Evolutionary conservation across 1,140 invertebrate genomes (phyloP), one percentile per base, ranked within the genome.

Genomic region (Drosophila melanogaster): DNA sequence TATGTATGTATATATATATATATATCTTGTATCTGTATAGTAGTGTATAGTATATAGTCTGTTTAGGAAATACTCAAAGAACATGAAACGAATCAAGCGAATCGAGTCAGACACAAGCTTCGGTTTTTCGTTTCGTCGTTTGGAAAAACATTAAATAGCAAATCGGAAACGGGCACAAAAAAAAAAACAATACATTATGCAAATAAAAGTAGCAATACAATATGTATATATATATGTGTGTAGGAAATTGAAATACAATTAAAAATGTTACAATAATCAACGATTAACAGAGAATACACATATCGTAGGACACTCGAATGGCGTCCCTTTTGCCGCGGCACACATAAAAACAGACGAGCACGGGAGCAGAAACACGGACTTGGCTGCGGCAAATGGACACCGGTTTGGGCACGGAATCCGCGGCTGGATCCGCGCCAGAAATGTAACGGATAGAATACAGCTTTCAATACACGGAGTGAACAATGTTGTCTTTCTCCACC

Each of bases 401-500:
- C n/a, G 51, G 17, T 1, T 26, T 19, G 35, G 54, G 30, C 15
- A 30, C 55, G 41, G 37, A 22, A 3, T 3, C 11, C 26, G 15
- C 26, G 15, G 15, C 7, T 43, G 41, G 15, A 43, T 30, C 7
- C 26, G 46, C 26, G 24, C 26, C 53, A 12, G 57, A 26, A 40
- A 55, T 40, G 53, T 24, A 35, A 59, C 30, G 58, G 40, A 66
- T 46, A 64, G 33, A 66, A 66, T 66, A 66, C 73, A 49, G 40
- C n/a, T 57, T 59, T 65, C 85, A 92, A 90, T 92, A 92, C 72
- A 92, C 57, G 11, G 90, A 79, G 43, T 91, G 90, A 30, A 92
- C 87, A 67, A 91, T 89, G 46, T 87, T 90, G 59, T 92, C 90
- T 65, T 90, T 92, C 59, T 92, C 90, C 51, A 97, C 97, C 76